Percentiles rank a stretch among this genome's conserved stretches.
Evolutionary conservation across 2,113 vertebrate species (phyloP).

Genomic region (Macroglossus sobrinus): DNA sequence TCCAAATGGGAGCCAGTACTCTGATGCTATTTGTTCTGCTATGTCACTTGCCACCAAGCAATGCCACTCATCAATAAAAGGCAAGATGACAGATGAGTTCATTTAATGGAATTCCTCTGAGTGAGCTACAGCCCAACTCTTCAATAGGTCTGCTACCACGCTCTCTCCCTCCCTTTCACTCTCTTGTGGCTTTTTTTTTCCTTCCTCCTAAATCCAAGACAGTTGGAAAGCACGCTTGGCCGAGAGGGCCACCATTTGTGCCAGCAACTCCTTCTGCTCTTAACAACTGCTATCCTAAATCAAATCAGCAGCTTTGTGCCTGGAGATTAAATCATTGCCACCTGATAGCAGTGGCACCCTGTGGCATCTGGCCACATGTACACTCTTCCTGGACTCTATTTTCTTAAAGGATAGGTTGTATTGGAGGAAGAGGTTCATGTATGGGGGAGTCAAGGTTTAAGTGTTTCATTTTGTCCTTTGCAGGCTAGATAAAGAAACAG

Average conservation of each 20-base stretch:
- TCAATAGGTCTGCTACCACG: conserved; percentile 73
- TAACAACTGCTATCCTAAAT: conserved; percentile 84
- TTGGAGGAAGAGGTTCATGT: background rate
- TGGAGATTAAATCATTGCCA: conserved; percentile 65
- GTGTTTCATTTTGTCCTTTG: background rate
- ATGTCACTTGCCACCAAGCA: conserved; percentile 87
- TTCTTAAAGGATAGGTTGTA: background rate
- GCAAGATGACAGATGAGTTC: conserved; percentile 90
- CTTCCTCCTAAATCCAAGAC: conserved; percentile 75
- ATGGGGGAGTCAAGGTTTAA: background rate
- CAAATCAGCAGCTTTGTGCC: conserved; percentile 71
- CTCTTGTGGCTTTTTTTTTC: conserved; percentile 37
- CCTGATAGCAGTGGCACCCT: conserved; percentile 28
- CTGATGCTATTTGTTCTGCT: conserved; percentile 87
- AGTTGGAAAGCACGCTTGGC: conserved; percentile 80
- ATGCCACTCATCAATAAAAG: conserved; percentile 91
- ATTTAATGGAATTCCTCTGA: conserved; percentile 89
- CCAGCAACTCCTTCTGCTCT: conserved; percentile 84
- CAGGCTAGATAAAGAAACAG: background rate
- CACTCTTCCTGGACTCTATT: background rate
- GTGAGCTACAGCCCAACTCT: conserved; percentile 80
- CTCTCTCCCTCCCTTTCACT: conserved; percentile 36
- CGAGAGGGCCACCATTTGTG: conserved; percentile 59
- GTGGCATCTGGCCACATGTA: background rate
- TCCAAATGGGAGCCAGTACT: conserved; percentile 81